These are phyloP conservation scores for Gulo gulo DNA, from an alignment of 2,113 vertebrate genomes.

Conservation along the genomic window DNA sequence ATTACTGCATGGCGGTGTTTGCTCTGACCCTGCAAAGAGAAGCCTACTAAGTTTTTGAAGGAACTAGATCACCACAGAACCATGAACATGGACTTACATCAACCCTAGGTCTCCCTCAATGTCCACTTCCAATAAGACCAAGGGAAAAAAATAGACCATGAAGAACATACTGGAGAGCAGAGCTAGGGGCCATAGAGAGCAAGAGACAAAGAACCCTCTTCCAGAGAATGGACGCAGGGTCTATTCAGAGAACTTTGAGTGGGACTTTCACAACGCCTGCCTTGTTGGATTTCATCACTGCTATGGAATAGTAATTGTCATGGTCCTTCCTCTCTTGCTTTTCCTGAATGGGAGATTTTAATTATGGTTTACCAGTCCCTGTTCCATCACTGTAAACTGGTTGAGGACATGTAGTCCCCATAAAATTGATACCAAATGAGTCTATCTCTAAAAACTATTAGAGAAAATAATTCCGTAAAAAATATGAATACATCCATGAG, in stretches of 20 bases:
- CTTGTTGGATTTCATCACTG: not conserved
- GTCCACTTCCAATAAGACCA: not conserved
- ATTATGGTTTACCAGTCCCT: not conserved
- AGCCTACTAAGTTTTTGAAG: not conserved
- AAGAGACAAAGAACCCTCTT: not conserved
- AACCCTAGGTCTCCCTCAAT: not conserved
- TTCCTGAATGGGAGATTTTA: not conserved
- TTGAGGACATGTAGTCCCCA: not conserved
- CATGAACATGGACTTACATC: not conserved
- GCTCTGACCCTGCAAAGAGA: not conserved
- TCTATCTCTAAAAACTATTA: not conserved
- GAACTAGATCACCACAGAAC: not conserved
- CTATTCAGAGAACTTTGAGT: not conserved
- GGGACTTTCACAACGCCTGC: too few species aligned
- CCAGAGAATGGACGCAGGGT: not conserved
- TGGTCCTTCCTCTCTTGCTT: not conserved
- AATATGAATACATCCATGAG: not conserved
- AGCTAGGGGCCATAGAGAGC: not conserved
- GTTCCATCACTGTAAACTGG: not conserved
- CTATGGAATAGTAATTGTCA: not conserved
- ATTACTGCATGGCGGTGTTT: not conserved
- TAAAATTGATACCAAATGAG: not conserved
- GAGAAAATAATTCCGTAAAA: not conserved
- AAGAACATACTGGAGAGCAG: not conserved
- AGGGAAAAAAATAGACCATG: not conserved